These are phyloP conservation scores for Ylistrum balloti DNA, from an alignment of 1,140 invertebrate species.

Conservation along the genomic window DNA sequence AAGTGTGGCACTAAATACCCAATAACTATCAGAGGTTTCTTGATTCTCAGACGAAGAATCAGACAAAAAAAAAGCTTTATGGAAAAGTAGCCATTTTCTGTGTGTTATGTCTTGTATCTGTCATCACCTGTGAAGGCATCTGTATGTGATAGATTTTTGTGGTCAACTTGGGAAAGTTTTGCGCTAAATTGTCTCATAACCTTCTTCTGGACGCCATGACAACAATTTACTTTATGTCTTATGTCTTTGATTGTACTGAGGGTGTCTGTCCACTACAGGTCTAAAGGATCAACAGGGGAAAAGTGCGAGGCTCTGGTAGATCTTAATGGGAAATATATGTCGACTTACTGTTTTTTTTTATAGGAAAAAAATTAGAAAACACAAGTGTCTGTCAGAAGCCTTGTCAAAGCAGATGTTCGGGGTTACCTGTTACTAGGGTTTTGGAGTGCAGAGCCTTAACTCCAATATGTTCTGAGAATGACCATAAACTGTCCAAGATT, in stretches of 20 bases:
- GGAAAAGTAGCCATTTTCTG: background rate
- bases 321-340: background rate
- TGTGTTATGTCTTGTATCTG: background rate
- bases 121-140: background rate
- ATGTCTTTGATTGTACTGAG: background rate
- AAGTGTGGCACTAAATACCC: background rate
- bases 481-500: slow-evolving; percentile 6
- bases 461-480: background rate
- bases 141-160: background rate
- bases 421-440: background rate
- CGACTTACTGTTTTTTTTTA: background rate
- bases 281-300: background rate
- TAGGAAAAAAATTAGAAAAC: background rate
- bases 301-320: background rate
- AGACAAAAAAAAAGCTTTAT: slow-evolving; percentile 12
- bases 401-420: background rate
- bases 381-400: background rate
- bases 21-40: background rate
- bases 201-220: background rate
- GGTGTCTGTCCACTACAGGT: background rate
- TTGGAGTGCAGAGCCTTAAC: background rate
- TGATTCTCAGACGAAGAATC: slow-evolving; percentile 27
- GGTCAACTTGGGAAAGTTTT: slow-evolving; percentile 26
- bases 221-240: background rate
- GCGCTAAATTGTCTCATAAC: background rate